Evolutionary conservation across 2,797 vertebrate species (phyloP).

Genomic region (Ctenopoma multispine): DNA sequence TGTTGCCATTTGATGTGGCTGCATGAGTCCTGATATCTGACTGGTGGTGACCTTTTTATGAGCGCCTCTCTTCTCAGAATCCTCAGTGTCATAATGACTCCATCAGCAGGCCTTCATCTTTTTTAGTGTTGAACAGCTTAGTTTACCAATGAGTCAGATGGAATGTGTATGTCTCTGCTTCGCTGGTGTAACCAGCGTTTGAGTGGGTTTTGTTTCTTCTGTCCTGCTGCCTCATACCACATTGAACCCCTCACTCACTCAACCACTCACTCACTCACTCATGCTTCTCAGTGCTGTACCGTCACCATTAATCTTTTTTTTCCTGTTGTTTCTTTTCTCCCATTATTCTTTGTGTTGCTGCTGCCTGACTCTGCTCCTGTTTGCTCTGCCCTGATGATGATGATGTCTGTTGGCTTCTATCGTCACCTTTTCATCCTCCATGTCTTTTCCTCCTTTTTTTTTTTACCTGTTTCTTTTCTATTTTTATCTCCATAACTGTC

Average conservation of each 20-base stretch:
- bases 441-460: neutral
- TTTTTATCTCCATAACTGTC: too few relatives aligned
- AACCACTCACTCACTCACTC: slow-evolving; percentile 38
- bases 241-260: neutral
- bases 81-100: too few relatives aligned
- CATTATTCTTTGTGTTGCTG: slow-evolving; percentile 70
- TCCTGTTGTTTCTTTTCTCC: slow-evolving; percentile 60
- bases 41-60: too few relatives aligned
- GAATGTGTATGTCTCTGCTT: too few relatives aligned
- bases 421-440: slow-evolving; percentile 7
- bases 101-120: too few relatives aligned
- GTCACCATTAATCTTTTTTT: slow-evolving; percentile 59
- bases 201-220: slow-evolving; percentile 25
- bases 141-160: too few relatives aligned
- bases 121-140: too few relatives aligned
- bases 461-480: slow-evolving; percentile 54
- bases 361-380: slow-evolving; percentile 64
- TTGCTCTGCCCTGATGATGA: slow-evolving; percentile 78
- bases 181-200: neutral
- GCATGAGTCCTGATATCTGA: too few relatives aligned
- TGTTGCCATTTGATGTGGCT: too few relatives aligned
- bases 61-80: too few relatives aligned
- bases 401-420: slow-evolving; percentile 83
- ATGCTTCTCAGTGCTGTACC: slow-evolving; percentile 44
- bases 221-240: neutral